Conservation (phyloP, 23 tunicate species). For the Corella eumyota region DNA sequence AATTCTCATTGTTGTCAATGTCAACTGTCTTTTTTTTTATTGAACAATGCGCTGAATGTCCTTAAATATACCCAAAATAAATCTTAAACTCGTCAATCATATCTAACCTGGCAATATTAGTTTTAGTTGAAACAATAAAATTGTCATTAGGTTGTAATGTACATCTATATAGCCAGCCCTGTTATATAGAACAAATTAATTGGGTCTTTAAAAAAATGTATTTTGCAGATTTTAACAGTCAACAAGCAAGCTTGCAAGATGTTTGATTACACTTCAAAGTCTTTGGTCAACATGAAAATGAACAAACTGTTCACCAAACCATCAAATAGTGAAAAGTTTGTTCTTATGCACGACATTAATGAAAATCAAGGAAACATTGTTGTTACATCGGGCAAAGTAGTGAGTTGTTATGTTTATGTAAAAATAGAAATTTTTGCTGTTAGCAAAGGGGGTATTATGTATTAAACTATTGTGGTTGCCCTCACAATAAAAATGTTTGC, state of each 20-base stretch:
- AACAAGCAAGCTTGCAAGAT: slow-evolving; percentile 38
- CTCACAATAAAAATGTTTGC: background rate
- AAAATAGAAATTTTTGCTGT: no score
- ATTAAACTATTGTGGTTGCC: background rate
- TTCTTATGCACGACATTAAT: slow-evolving; percentile 14
- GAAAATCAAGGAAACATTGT: slow-evolving; percentile 18
- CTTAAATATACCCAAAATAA: no score
- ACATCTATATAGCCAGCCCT: background rate
- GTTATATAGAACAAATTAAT: background rate
- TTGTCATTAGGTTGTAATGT: background rate
- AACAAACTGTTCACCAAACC: slow-evolving; percentile 10
- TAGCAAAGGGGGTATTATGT: no score
- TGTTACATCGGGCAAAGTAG: slow-evolving; percentile 42
- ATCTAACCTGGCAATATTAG: no score
- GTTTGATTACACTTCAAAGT: slow-evolving; percentile 32
- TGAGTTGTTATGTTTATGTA: slow-evolving; percentile 5
- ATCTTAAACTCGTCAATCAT: no score
- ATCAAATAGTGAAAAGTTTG: slow-evolving; percentile 7
- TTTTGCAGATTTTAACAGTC: slow-evolving; percentile 34
- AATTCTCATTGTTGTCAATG: no score
- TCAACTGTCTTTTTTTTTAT: no score
- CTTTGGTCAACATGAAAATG: slow-evolving; percentile 15
- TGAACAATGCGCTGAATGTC: no score
- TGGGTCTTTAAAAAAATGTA: background rate
- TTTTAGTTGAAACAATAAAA: no score